Evolutionary conservation across 2,888 invertebrate species (phyloP).

Genomic region (Ichneumoninae sp.): DNA sequence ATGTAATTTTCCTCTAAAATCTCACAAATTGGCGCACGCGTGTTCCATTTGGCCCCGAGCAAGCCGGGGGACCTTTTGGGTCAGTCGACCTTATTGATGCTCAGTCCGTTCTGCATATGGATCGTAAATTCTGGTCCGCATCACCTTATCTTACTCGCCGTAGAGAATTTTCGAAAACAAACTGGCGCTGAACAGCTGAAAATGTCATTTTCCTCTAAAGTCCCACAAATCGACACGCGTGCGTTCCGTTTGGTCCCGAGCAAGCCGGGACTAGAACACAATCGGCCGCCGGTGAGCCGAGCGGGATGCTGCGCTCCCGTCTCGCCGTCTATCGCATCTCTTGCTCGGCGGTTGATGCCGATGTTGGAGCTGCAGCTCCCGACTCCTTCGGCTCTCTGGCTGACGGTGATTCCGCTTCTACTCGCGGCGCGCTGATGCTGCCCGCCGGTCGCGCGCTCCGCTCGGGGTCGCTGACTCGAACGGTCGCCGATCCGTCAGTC

Average conservation of each 20-base stretch:
- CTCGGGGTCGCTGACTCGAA: constrained; percentile 84
- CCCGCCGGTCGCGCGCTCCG: constrained; percentile 55
- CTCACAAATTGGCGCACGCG: neutral
- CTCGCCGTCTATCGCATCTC: neutral
- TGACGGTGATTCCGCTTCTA: constrained; percentile 49
- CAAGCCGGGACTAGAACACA: neutral
- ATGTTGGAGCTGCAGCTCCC: neutral
- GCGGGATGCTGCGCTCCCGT: neutral
- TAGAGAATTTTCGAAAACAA: no score
- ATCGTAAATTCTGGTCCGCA: no score
- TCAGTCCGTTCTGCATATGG: neutral
- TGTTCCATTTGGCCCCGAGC: neutral
- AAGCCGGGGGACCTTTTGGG: no score
- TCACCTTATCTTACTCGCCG: no score
- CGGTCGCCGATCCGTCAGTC: constrained; percentile 85
- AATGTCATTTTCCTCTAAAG: no score
- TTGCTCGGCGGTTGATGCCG: constrained; percentile 12
- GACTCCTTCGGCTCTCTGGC: constrained; percentile 11
- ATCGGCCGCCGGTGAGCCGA: neutral
- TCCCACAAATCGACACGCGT: neutral
- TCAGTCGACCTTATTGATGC: neutral
- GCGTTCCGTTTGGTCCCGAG: neutral
- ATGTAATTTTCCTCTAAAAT: no score
- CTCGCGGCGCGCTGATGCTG: constrained; percentile 44
- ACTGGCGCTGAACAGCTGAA: no score